Evolutionary conservation across 64 coral and sea anemone genomes (phyloP).

Genomic region (Stichodactyla mertensii): DNA sequence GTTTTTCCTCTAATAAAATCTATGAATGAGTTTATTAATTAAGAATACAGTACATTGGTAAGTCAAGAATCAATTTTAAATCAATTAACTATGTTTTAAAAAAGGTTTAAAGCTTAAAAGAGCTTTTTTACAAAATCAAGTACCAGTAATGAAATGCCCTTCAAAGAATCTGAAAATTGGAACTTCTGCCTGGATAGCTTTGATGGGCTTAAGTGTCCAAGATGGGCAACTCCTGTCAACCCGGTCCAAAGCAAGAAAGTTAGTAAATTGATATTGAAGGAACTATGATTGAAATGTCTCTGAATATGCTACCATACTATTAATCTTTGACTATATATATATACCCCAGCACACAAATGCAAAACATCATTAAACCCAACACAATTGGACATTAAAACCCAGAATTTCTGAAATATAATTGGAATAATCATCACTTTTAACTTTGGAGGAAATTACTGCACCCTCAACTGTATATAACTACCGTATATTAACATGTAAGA

Average conservation of each 20-base stretch:
- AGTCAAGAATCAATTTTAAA: not conserved
- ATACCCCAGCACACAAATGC: no score
- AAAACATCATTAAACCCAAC: no score
- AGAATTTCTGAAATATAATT: no score
- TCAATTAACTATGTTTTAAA: not conserved
- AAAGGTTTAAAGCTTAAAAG: not conserved
- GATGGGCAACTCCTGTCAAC: not conserved
- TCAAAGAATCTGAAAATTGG: no score
- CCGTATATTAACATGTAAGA: no score
- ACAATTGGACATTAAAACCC: no score
- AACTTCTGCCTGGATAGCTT: no score
- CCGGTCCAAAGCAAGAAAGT: not conserved
- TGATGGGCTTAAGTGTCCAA: no score
- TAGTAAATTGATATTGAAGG: not conserved
- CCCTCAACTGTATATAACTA: no score
- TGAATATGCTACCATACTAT: not conserved
- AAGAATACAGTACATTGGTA: not conserved
- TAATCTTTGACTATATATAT: not conserved
- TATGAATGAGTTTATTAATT: constrained; percentile 6
- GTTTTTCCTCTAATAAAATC: constrained; percentile 1
- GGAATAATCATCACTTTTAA: no score
- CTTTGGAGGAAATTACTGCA: no score
- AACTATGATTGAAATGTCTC: not conserved
- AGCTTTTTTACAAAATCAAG: not conserved
- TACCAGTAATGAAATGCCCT: not conserved